Evolutionary conservation across 2,888 invertebrate species (phyloP).

Genomic region (Embidobia sp.): DNA sequence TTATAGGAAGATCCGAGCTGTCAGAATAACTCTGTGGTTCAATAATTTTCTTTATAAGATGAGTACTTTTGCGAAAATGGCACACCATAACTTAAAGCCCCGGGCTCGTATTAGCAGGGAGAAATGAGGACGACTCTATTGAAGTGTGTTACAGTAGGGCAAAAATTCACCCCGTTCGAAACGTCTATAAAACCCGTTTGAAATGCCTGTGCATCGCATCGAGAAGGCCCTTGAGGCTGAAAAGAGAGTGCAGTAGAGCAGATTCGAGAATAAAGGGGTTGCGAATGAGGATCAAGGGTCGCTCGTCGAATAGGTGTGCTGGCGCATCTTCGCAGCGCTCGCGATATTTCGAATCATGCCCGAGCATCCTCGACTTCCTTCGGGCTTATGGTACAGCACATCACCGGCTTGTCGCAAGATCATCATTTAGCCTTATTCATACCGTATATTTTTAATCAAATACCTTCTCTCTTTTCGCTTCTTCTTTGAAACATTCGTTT

Average conservation of each 20-base stretch:
- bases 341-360: conserved; percentile 41
- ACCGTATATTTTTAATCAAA: conserved; percentile 8
- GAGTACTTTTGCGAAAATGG: conserved; percentile 67
- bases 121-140: conserved; percentile 73
- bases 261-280: conserved; percentile 60
- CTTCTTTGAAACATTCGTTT: background rate
- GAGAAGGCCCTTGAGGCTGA: conserved; percentile 59
- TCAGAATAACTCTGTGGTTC: conserved; percentile 42
- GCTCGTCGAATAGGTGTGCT: conserved; percentile 42
- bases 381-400: conserved; percentile 26
- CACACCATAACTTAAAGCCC: conserved; percentile 69
- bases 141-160: conserved; percentile 65
- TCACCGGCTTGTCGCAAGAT: conserved; percentile 19
- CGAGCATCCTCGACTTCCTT: conserved; percentile 41
- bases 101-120: conserved; percentile 70
- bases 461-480: no score
- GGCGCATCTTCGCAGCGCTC: conserved; percentile 31
- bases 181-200: conserved; percentile 58
- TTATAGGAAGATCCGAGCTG: conserved; percentile 33
- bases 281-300: conserved; percentile 62
- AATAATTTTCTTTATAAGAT: conserved; percentile 50
- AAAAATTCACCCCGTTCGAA: conserved; percentile 39
- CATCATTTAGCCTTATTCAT: conserved; percentile 24
- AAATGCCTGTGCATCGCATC: conserved; percentile 53
- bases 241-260: conserved; percentile 59